Evolutionary conservation across 2,797 vertebrate species (phyloP).

Genomic region (Lepus oiostolus): DNA sequence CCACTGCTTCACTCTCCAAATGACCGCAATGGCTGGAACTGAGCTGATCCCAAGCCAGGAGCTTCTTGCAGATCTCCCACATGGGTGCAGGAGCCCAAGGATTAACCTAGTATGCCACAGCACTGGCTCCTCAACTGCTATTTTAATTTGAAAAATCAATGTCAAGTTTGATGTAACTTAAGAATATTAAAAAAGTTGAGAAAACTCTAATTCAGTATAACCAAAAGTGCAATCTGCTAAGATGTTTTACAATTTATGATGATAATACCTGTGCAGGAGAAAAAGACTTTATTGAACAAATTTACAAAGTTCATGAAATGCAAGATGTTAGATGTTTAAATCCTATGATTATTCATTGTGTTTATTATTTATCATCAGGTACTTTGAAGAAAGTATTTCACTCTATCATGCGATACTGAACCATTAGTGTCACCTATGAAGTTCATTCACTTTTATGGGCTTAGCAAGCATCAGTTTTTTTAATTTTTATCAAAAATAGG

Average conservation of each 20-base stretch:
- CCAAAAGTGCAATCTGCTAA: neutral
- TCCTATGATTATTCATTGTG: neutral
- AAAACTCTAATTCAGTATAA: neutral
- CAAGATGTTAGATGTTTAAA: neutral
- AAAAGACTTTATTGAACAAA: neutral
- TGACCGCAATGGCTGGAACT: too few species aligned
- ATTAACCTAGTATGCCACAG: too few species aligned
- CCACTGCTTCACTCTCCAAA: too few species aligned
- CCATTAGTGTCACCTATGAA: neutral
- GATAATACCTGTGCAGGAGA: neutral
- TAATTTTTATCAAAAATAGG: conserved; percentile 9
- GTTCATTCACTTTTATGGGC: neutral
- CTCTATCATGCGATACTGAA: conserved; percentile 7
- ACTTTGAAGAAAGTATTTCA: neutral
- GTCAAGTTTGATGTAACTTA: neutral
- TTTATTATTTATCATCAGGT: neutral
- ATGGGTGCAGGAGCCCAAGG: too few species aligned
- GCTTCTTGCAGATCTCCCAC: too few species aligned
- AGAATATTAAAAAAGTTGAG: neutral
- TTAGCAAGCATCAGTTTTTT: neutral
- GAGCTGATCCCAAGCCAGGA: too few species aligned
- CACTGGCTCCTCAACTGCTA: neutral
- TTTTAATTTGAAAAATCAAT: conserved; percentile 9
- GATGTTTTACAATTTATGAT: neutral
- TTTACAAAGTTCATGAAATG: neutral